Evolutionary conservation across 2,888 invertebrate genomes (phyloP), one percentile per base, ranked within the genome.

Genomic region (Nymphalis urticae): DNA sequence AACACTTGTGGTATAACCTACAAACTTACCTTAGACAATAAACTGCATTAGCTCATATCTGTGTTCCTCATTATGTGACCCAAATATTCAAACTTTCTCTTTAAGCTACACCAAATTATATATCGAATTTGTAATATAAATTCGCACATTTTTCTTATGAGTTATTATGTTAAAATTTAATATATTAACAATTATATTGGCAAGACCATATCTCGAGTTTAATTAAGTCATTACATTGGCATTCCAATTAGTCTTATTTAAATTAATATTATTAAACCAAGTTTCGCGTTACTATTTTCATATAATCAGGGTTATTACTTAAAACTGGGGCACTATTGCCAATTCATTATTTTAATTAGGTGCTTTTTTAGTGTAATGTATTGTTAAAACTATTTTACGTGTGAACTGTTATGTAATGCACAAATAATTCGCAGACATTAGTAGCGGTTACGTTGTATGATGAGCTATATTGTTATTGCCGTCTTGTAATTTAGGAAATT

Each of bases 201-300:
- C 48, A 36, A 24, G 36, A 66, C 21, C 36, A 54, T 61, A 65
- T 60, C n/a, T 51, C 42, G n/a, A 54, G 48, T 56, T 63, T 64
- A 71, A 71, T 71, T 59, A 68, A 68, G 70, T 19, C 58, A 68
- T 68, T 68, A 68, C 19, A 68, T 62, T 24, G 62, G 64, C 32
- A 64, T 64, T 65, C 62, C 68, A 71, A 71, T 71, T 71, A 71
- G 48, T 68, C 60, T 64, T 62, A 48, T 53, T 36, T 48, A 64
- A 70, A 70, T 2, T 64, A 27, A 64, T 56, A 67, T 64, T 64
- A 64, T 64, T 64, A 70, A 62, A 24, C 47, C 10, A 61, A 48
- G 32, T 53, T 62, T 66, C 47, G 48, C 48, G 59, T 62, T 62
- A 51, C 19, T 48, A 65, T 64, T 69, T 61, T 50, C n/a, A 56